phyloP scores from a whole-genome alignment of 2,797 vertebrate genomes.

The Euthynnus affinis region DNA sequence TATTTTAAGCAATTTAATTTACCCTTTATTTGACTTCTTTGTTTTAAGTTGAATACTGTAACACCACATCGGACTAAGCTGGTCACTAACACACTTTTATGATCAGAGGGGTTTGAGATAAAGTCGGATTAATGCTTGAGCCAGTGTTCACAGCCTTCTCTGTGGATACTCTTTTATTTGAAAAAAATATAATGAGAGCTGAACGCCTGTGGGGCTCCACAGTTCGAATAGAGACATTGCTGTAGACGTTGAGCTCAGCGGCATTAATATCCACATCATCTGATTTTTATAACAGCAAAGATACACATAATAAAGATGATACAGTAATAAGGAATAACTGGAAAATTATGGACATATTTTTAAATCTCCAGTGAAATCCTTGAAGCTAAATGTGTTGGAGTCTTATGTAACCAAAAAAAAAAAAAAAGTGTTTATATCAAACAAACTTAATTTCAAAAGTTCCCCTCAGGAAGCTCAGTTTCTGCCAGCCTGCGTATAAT shows the following conservation, averaged over 20 bases:
- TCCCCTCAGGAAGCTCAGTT: neutral
- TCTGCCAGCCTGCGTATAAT: neutral
- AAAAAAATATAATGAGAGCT: too few relatives aligned
- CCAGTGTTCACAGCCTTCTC: neutral
- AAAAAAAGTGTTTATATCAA: neutral
- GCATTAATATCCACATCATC: too few relatives aligned
- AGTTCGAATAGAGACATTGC: too few relatives aligned
- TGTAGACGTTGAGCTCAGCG: too few relatives aligned
- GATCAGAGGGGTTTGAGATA: neutral
- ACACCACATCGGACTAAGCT: neutral
- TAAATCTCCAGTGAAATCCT: too few relatives aligned
- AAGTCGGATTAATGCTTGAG: neutral
- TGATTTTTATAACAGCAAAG: too few relatives aligned
- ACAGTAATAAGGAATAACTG: too few relatives aligned
- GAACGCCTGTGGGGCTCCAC: too few relatives aligned
- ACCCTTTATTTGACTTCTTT: neutral
- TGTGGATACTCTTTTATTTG: neutral
- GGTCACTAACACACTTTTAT: neutral
- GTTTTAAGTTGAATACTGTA: slow-evolving; percentile 4
- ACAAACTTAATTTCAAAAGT: neutral
- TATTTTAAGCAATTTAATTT: neutral
- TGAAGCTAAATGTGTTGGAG: neutral
- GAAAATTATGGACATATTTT: too few relatives aligned
- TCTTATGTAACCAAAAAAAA: neutral
- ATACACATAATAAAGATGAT: too few relatives aligned